Evolutionary conservation across 2,888 invertebrate species (phyloP).

Genomic region (Cotesia congregata): DNA sequence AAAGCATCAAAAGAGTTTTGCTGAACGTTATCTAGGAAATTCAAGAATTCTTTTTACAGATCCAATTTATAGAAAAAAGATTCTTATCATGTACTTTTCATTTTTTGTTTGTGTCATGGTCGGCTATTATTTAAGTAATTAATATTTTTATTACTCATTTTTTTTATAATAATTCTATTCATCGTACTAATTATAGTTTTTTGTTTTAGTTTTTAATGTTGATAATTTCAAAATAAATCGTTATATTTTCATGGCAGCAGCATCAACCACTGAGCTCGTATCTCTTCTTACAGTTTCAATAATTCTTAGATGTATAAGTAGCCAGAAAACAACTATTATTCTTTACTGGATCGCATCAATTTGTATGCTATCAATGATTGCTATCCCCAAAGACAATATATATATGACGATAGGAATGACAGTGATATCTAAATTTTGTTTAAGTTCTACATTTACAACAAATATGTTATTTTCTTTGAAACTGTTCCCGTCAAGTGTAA

Average conservation of each 20-base stretch:
- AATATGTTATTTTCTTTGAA: neutral
- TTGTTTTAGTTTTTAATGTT: neutral
- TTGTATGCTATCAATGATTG: constrained; percentile 58
- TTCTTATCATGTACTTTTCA: neutral
- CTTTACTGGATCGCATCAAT: neutral
- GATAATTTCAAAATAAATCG: neutral
- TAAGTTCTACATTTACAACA: neutral
- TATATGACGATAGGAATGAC: constrained; percentile 66
- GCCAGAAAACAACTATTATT: constrained; percentile 45
- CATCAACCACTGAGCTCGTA: constrained; percentile 73
- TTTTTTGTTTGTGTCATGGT: neutral
- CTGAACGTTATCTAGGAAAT: neutral
- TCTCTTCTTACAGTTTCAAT: constrained; percentile 43
- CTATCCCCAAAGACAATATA: constrained; percentile 55
- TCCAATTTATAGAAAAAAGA: neutral
- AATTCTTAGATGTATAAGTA: neutral
- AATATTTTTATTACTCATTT: neutral
- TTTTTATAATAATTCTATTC: neutral
- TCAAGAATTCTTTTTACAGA: neutral
- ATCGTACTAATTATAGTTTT: neutral
- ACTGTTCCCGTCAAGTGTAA: neutral
- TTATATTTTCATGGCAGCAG: constrained; percentile 59
- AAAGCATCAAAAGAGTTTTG: neutral
- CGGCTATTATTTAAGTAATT: neutral
- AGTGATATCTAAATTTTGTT: constrained; percentile 53